Evolutionary conservation across 2,113 vertebrate species (phyloP).

Genomic region (Helogale parvula): DNA sequence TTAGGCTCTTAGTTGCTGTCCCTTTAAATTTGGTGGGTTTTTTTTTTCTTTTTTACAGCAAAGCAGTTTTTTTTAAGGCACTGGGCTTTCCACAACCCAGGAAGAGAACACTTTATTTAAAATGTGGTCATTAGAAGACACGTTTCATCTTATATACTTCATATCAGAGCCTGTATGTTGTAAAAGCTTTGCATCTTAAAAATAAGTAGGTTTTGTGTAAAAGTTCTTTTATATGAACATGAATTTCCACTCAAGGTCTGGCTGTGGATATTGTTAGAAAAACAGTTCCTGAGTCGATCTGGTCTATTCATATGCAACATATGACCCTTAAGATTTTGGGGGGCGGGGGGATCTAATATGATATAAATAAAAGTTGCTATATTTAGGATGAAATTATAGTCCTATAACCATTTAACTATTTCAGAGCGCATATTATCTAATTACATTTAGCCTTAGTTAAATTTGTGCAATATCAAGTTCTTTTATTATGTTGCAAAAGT

Average conservation of each 20-base stretch:
- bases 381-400: constrained; percentile 48
- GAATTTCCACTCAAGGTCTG: constrained; percentile 59
- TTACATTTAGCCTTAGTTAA: constrained; percentile 43
- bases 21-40: constrained; percentile 59
- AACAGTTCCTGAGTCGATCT: constrained; percentile 63
- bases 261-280: constrained; percentile 46
- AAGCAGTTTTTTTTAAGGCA: constrained; percentile 72
- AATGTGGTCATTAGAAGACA: constrained; percentile 72
- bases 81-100: constrained; percentile 70
- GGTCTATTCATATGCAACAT: constrained; percentile 46
- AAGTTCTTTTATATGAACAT: constrained; percentile 58
- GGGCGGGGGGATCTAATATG: not conserved
- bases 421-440: constrained; percentile 45
- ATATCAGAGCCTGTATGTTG: constrained; percentile 57
- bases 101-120: constrained; percentile 63
- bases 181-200: constrained; percentile 72
- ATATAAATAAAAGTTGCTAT: constrained; percentile 40
- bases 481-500: constrained; percentile 42
- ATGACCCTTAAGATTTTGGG: constrained; percentile 29
- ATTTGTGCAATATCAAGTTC: constrained; percentile 58
- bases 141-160: constrained; percentile 73
- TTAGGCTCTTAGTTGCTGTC: constrained; percentile 37
- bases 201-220: constrained; percentile 43
- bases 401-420: constrained; percentile 52
- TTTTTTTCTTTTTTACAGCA: constrained; percentile 68